Percentiles rank a stretch among this genome's conserved stretches.
phyloP scores from a whole-genome alignment of 1,140 invertebrate genomes.

The Acyrthosiphon pisum region DNA sequence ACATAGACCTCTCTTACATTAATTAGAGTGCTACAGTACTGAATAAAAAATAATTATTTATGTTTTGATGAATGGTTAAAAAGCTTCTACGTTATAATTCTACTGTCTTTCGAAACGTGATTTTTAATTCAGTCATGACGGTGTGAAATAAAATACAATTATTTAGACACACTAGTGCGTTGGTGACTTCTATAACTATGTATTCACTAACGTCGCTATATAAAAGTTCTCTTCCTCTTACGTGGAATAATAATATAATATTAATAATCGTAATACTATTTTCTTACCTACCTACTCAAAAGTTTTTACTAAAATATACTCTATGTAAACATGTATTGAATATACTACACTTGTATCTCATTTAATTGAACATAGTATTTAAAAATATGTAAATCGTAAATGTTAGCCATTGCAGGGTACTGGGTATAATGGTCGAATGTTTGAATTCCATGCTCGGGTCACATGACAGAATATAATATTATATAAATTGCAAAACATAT shows the following conservation, averaged over 20 bases:
- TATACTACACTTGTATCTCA: not conserved
- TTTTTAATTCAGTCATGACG: not conserved
- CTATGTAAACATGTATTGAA: too few relatives aligned
- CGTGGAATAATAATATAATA: too few relatives aligned
- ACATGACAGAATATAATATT: not conserved
- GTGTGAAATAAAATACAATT: not conserved
- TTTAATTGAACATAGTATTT: not conserved
- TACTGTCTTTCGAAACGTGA: not conserved
- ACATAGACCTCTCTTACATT: not conserved
- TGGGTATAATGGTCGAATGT: not conserved
- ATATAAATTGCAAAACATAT: not conserved
- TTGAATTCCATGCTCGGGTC: not conserved
- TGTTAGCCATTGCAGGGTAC: not conserved
- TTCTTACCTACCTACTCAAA: too few relatives aligned
- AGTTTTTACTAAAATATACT: too few relatives aligned
- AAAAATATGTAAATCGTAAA: not conserved
- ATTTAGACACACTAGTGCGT: not conserved
- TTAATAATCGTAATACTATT: too few relatives aligned
- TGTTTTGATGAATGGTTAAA: not conserved
- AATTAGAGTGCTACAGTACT: not conserved
- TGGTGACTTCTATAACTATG: not conserved
- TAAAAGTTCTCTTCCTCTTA: not conserved
- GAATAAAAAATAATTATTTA: not conserved
- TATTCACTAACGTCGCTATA: not conserved
- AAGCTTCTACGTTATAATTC: not conserved